Evolutionary conservation across 2,113 vertebrate genomes (phyloP).

Genomic region (Lepisosteus oculatus): DNA sequence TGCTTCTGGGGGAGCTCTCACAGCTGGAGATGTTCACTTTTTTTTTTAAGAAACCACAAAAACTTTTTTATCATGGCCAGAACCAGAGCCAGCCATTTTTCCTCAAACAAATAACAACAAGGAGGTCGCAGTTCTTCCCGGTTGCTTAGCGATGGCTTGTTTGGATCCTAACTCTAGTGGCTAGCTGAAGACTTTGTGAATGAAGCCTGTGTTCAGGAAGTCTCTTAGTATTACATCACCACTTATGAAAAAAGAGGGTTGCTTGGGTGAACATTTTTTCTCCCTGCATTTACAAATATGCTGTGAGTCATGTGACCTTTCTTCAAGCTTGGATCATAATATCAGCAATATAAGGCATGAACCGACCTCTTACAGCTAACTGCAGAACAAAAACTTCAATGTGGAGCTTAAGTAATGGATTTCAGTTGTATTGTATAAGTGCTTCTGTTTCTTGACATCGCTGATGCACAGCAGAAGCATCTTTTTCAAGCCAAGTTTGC

Average conservation of each 20-base stretch:
- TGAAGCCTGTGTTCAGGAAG: constrained; percentile 66
- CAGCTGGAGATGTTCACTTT: constrained; percentile 47
- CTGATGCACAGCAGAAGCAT: no score
- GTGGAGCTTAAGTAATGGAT: constrained; percentile 11
- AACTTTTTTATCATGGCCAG: constrained; percentile 11
- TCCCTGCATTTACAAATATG: constrained; percentile 41
- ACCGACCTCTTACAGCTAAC: constrained; percentile 26
- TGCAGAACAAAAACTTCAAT: constrained; percentile 34
- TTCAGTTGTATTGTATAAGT: constrained; percentile 44
- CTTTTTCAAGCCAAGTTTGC: no score
- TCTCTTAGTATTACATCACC: constrained; percentile 62
- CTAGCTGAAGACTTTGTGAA: constrained; percentile 50
- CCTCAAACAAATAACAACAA: constrained; percentile 42
- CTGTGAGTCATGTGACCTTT: constrained; percentile 60
- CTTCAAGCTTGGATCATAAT: constrained; percentile 37
- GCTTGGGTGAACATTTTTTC: constrained; percentile 27
- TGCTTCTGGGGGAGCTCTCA: constrained; percentile 30
- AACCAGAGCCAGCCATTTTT: constrained; percentile 37
- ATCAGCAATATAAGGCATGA: constrained; percentile 24
- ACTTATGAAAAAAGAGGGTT: constrained; percentile 39
- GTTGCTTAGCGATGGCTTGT: constrained; percentile 53
- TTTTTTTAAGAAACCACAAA: constrained; percentile 26
- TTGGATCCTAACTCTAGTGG: constrained; percentile 44
- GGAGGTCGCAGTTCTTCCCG: constrained; percentile 37
- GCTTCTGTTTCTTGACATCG: no score